These are phyloP conservation scores for Myrmecophaga tridactyla DNA, from an alignment of 2,113 vertebrate species.

Conservation along the genomic window DNA sequence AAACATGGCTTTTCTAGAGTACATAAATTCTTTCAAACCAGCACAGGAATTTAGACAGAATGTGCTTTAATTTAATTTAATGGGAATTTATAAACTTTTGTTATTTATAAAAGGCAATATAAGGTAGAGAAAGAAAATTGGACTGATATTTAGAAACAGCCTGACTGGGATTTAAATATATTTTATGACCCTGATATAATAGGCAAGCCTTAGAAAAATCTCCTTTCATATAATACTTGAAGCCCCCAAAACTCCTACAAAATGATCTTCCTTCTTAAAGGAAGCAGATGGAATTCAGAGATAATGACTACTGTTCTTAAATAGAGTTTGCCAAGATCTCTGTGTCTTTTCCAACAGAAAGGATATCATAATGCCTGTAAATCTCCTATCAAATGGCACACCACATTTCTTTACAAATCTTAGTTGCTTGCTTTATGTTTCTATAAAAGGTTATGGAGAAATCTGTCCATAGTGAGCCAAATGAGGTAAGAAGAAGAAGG, in stretches of 20 bases:
- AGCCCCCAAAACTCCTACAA: neutral
- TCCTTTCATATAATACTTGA: slow-evolving; percentile 3
- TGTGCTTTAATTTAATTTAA: neutral
- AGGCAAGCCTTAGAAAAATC: slow-evolving; percentile 2
- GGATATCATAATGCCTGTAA: neutral
- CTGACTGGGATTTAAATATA: neutral
- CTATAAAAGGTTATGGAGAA: neutral
- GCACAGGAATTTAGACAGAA: neutral
- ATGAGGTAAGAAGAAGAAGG: neutral
- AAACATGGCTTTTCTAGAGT: too few species aligned
- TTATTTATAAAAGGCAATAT: neutral
- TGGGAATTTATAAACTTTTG: slow-evolving; percentile 20
- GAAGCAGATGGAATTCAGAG: slow-evolving; percentile 34
- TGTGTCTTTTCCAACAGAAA: neutral
- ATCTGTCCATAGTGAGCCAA: neutral
- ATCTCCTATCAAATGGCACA: neutral
- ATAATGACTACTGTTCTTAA: slow-evolving; percentile 1
- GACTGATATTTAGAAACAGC: slow-evolving; percentile 39
- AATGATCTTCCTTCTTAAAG: slow-evolving; percentile 16
- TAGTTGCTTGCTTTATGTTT: neutral
- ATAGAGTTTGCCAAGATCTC: slow-evolving; percentile 3
- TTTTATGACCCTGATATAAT: neutral
- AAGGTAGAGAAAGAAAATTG: neutral
- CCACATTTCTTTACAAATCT: neutral
- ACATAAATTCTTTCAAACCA: too few species aligned